Percentiles rank a stretch among this genome's conserved stretches.
Conservation (phyloP, 2,797 vertebrate genomes). For the Xiphophorus birchmanni region DNA sequence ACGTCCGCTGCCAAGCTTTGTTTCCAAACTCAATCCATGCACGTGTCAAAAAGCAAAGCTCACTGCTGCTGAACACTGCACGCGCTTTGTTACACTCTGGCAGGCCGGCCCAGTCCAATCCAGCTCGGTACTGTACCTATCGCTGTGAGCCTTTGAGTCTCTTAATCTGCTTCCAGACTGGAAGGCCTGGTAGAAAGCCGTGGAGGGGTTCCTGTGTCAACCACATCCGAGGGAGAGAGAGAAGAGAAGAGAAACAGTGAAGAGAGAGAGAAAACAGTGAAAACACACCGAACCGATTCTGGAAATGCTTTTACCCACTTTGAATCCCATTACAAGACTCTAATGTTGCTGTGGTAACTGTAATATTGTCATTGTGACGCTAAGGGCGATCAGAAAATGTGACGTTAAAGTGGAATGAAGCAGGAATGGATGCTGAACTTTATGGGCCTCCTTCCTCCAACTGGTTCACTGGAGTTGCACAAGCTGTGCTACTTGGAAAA, state of each 20-base stretch:
- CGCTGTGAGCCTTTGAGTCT: constrained; percentile 91
- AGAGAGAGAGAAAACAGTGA: constrained; percentile 60
- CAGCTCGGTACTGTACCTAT: constrained; percentile 90
- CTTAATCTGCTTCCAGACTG: constrained; percentile 90
- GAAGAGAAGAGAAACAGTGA: constrained; percentile 58
- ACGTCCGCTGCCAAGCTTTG: constrained; percentile 55
- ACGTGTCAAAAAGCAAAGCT: constrained; percentile 67
- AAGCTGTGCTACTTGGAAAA: not conserved
- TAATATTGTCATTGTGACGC: not conserved
- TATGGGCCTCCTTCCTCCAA: constrained; percentile 38
- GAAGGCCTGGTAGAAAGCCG: constrained; percentile 98
- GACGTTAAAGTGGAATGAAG: constrained; percentile 7
- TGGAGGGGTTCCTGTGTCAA: constrained; percentile 94
- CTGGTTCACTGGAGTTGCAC: constrained; percentile 20
- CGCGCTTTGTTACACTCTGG: constrained; percentile 64
- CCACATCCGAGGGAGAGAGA: constrained; percentile 77
- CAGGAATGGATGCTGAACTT: constrained; percentile 48
- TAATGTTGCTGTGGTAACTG: no score
- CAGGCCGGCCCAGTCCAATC: constrained; percentile 69
- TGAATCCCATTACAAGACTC: not conserved
- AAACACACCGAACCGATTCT: constrained; percentile 36
- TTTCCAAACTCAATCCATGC: constrained; percentile 74
- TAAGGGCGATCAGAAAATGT: constrained; percentile 17
- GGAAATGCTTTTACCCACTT: constrained; percentile 31
- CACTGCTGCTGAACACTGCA: constrained; percentile 62